These are phyloP conservation scores for Gobionotothen gibberifrons DNA, from an alignment of 2,797 vertebrate species.

Conservation along the genomic window DNA sequence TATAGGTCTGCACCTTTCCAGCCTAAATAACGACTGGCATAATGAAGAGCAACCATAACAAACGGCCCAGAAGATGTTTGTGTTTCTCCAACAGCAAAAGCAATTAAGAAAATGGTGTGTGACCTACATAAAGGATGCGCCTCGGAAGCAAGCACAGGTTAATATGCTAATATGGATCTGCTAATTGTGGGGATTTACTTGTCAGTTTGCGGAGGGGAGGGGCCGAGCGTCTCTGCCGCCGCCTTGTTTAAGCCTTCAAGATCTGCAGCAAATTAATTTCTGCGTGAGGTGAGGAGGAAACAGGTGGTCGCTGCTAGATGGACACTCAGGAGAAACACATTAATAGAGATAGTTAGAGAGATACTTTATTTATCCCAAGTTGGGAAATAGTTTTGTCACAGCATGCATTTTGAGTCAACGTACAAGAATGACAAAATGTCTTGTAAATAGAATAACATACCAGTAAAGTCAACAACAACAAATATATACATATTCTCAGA, in stretches of 20 bases:
- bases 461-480: too few relatives aligned
- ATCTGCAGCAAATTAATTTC: slow-evolving; percentile 84
- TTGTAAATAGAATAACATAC: too few relatives aligned
- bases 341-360: too few relatives aligned
- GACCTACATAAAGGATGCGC: slow-evolving; percentile 84
- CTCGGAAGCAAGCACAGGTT: slow-evolving; percentile 81
- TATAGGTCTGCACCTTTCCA: slow-evolving; percentile 56
- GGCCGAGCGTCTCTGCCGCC: slow-evolving; percentile 57
- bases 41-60: slow-evolving; percentile 62
- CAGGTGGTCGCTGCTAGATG: slow-evolving; percentile 75
- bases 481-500: too few relatives aligned
- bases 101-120: slow-evolving; percentile 81
- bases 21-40: slow-evolving; percentile 75
- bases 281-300: slow-evolving; percentile 77
- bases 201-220: slow-evolving; percentile 62
- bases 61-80: slow-evolving; percentile 74
- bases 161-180: slow-evolving; percentile 86
- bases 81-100: slow-evolving; percentile 74
- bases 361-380: too few relatives aligned
- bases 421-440: too few relatives aligned
- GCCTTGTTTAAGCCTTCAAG: slow-evolving; percentile 74
- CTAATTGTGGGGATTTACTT: slow-evolving; percentile 83
- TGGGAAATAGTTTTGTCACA: too few relatives aligned
- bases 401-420: too few relatives aligned
- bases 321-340: slow-evolving; percentile 35